phyloP scores from a whole-genome alignment of 2,797 vertebrate genomes.

The Diplodus puntazzo region DNA sequence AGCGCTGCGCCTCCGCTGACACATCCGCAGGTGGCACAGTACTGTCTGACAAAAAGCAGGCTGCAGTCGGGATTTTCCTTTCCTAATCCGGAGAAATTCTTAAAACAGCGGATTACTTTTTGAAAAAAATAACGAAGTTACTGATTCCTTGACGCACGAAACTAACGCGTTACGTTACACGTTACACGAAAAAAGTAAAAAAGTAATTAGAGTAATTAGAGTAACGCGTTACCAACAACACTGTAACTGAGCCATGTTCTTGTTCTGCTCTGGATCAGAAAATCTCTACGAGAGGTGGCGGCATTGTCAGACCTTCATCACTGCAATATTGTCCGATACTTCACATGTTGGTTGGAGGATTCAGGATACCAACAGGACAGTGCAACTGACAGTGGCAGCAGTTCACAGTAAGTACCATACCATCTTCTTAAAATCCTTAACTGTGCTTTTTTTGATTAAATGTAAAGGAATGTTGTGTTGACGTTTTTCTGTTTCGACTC shows the following conservation, averaged over 20 bases:
- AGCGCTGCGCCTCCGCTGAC: too few species aligned
- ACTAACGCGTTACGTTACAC: too few species aligned
- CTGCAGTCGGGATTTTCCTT: too few species aligned
- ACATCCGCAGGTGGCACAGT: too few species aligned
- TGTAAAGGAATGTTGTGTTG: neutral
- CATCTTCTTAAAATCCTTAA: neutral
- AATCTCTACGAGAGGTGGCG: slow-evolving; percentile 64
- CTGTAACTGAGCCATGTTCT: neutral
- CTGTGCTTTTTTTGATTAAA: neutral
- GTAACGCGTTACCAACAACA: too few species aligned
- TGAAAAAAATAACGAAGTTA: too few species aligned
- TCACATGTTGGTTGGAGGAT: slow-evolving; percentile 62
- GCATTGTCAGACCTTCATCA: slow-evolving; percentile 64
- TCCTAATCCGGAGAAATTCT: too few species aligned
- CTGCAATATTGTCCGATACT: slow-evolving; percentile 76
- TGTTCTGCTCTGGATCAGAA: slow-evolving; percentile 42
- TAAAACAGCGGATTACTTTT: too few species aligned
- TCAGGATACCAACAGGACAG: slow-evolving; percentile 37
- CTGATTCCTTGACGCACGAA: too few species aligned
- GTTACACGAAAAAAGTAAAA: too few species aligned
- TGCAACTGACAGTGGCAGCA: slow-evolving; percentile 46
- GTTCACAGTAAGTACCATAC: slow-evolving; percentile 57
- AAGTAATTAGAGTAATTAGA: too few species aligned
- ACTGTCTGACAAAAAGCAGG: too few species aligned
- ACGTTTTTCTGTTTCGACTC: neutral